Percentiles rank a stretch among this genome's conserved stretches.
phyloP scores from a whole-genome alignment of 1,140 invertebrate species.

The Saxidomus purpurata region DNA sequence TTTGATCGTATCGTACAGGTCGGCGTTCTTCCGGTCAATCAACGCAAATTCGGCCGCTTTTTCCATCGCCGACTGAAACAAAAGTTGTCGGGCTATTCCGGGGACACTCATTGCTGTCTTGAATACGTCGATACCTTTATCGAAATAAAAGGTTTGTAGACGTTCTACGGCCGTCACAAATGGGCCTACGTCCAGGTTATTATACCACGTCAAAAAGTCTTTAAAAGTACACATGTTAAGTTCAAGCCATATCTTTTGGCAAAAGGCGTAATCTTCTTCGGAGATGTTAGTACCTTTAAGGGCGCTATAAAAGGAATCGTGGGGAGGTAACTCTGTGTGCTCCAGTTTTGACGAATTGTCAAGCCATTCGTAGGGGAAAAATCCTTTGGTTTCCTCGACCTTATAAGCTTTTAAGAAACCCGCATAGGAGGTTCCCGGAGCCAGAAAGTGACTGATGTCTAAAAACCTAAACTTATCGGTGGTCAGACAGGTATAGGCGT shows the following conservation, averaged over 20 bases:
- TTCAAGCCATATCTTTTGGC: slow-evolving; percentile 66
- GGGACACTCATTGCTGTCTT: slow-evolving; percentile 68
- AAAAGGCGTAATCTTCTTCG: slow-evolving; percentile 66
- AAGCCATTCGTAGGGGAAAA: slow-evolving; percentile 72
- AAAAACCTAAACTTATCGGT: slow-evolving; percentile 52
- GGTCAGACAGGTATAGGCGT: slow-evolving; percentile 55
- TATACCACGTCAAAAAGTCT: slow-evolving; percentile 72
- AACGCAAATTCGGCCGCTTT: slow-evolving; percentile 54
- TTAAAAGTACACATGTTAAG: slow-evolving; percentile 61
- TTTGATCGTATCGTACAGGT: slow-evolving; percentile 61
- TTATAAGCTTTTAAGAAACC: slow-evolving; percentile 71
- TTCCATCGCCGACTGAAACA: slow-evolving; percentile 52
- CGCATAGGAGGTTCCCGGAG: slow-evolving; percentile 67
- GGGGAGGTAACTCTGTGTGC: slow-evolving; percentile 23
- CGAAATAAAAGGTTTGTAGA: slow-evolving; percentile 57
- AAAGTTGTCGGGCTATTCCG: slow-evolving; percentile 61
- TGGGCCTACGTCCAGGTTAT: slow-evolving; percentile 64
- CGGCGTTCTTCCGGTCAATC: slow-evolving; percentile 50
- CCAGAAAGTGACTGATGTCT: slow-evolving; percentile 70
- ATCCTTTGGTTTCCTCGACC: slow-evolving; percentile 65
- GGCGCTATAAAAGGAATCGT: slow-evolving; percentile 63
- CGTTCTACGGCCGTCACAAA: slow-evolving; percentile 63
- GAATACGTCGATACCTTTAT: slow-evolving; percentile 66
- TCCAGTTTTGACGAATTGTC: slow-evolving; percentile 59
- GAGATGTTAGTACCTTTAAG: slow-evolving; percentile 64